Evolutionary conservation across 2,888 invertebrate species (phyloP).

Genomic region (Cenopis cana): DNA sequence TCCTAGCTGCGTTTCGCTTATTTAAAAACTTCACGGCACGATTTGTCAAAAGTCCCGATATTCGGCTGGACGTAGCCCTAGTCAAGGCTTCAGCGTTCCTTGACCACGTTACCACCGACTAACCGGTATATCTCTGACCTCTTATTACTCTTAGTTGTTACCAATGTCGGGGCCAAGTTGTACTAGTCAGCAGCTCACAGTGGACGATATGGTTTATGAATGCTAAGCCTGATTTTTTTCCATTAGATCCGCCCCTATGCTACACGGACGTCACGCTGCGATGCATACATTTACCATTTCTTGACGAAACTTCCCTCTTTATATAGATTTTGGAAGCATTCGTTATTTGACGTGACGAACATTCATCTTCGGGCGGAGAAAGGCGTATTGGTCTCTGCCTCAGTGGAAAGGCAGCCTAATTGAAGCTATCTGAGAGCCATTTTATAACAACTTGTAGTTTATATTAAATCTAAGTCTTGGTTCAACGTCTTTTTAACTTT

Average conservation of each 20-base stretch:
- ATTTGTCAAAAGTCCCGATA: background rate
- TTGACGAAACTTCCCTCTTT: constrained; percentile 2
- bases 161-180: background rate
- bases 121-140: background rate
- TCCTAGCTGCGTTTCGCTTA: no score
- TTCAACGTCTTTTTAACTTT: no score
- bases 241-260: constrained; percentile 13
- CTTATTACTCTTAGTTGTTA: background rate
- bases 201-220: background rate
- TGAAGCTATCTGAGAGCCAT: no score
- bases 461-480: no score
- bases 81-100: no score
- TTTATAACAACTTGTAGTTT: no score
- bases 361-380: no score
- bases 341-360: background rate
- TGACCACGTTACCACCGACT: background rate
- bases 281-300: constrained; percentile 20
- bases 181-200: background rate
- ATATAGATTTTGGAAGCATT: background rate
- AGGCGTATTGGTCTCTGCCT: no score
- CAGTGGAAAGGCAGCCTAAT: no score
- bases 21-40: background rate
- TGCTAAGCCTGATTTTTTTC: background rate
- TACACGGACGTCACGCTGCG: constrained; percentile 10
- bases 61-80: background rate